Evolutionary conservation across 2,113 vertebrate genomes (phyloP).

Genomic region (Nanorana parkeri): DNA sequence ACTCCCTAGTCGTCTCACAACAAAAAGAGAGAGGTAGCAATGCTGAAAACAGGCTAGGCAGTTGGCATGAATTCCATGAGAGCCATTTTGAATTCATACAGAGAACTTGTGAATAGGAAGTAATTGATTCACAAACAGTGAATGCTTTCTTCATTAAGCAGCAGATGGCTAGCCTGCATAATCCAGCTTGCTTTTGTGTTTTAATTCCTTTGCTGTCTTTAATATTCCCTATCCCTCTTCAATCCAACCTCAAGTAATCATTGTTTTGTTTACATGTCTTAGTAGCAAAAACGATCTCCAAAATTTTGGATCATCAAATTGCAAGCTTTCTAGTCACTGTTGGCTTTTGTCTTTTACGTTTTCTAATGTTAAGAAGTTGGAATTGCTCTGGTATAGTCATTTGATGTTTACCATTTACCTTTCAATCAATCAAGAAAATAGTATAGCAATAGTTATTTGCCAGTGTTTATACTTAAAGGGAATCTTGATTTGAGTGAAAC

Average conservation of each 20-base stretch:
- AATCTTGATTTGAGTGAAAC: no score
- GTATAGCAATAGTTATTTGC: no score
- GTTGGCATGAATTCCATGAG: conserved; percentile 72
- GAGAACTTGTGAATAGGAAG: conserved; percentile 69
- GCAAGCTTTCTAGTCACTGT: neutral
- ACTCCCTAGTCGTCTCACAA: conserved; percentile 69
- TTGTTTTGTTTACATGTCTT: conserved; percentile 6
- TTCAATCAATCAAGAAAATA: no score
- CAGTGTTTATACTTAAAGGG: no score
- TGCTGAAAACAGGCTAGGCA: conserved; percentile 65
- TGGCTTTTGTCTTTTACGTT: neutral
- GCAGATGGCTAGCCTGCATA: conserved; percentile 72
- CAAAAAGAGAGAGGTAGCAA: conserved; percentile 63
- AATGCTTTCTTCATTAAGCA: conserved; percentile 68
- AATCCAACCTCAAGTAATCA: neutral
- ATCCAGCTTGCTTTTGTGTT: conserved; percentile 70
- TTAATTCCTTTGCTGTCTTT: conserved; percentile 59
- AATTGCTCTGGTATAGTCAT: neutral
- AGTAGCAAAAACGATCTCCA: neutral
- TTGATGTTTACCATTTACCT: no score
- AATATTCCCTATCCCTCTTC: conserved; percentile 51
- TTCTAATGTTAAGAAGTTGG: neutral
- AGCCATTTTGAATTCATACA: conserved; percentile 76
- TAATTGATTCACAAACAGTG: conserved; percentile 75
- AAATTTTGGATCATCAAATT: neutral